Base-by-base conservation (phyloP, 1,140 invertebrate species). In the Mamestra configurata region DNA sequence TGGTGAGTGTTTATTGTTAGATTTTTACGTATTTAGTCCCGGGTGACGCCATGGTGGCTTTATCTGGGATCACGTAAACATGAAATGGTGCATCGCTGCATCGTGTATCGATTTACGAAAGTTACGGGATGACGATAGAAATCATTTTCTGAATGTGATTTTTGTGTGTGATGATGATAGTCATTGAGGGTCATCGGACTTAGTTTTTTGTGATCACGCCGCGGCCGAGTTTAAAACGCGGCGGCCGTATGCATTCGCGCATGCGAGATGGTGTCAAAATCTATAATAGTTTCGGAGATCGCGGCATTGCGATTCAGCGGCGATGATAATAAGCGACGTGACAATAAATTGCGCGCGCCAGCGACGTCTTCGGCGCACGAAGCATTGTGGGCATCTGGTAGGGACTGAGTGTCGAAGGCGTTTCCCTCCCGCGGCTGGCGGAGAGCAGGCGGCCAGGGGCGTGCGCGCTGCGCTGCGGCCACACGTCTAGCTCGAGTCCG, bases 21-120 rank as follows among this genome's bases (percentile, higher is more conserved):
- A 87, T 90, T 95, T 94, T 93, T 94, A 89, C 89, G 90, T 92
- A 93, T 94, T 94, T 93, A 92, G 93, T 94, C 93, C 93, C 92
- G 93, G 92, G 93, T 95, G 94, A 95, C 94, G 94, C 94, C 94
- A 95, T 95, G 94, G 94, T 95, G 93, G 94, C 94, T 95, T 95
- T 95, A 95, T 95, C 93, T 94, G 90, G 92, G 94, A 95, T 95
- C 94, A 95, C 94, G 94, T 95, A 95, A 95, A 95, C 94, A 95
- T 93, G 94, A 94, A 94, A 95, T 94, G 93, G 93, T 95, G 93
- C 93, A 95, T 93, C 92, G 90, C 90, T 95, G 92, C 93, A 95
- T 94, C 89, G 92, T 93, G 89, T 94, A 95, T 95, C 90, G 93
- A 94, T 95, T 91, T 89, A 85, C 84, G 76, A 90, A 90, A 92